Evolutionary conservation across 1,140 invertebrate species (phyloP).

Genomic region (Nasonia vitripennis): DNA sequence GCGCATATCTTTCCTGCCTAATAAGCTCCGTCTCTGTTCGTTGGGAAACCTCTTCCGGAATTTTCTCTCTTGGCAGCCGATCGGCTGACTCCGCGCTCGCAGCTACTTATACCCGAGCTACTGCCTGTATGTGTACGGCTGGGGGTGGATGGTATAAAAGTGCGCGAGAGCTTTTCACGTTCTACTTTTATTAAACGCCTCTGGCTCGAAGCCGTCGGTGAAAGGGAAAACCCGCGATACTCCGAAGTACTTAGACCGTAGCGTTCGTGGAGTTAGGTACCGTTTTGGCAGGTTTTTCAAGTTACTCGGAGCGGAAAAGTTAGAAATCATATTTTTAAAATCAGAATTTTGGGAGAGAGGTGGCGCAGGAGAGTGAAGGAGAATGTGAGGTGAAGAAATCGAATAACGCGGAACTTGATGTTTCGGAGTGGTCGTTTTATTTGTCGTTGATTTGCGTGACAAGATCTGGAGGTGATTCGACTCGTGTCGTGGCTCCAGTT

Average conservation of each 20-base stretch:
- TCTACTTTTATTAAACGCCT: slow-evolving; percentile 42
- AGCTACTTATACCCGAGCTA: background rate
- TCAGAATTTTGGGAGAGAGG: no score
- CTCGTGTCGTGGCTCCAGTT: no score
- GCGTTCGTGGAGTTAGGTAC: background rate
- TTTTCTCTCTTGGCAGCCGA: slow-evolving; percentile 34
- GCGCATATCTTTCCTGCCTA: background rate
- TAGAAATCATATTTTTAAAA: background rate
- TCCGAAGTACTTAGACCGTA: background rate
- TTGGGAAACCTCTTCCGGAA: background rate
- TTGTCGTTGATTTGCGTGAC: no score
- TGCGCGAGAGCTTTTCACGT: background rate
- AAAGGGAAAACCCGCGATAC: background rate
- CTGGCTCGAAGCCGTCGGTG: background rate
- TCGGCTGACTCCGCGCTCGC: slow-evolving; percentile 29
- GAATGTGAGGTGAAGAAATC: no score
- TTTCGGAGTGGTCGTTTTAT: no score
- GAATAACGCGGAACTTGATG: no score
- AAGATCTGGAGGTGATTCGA: no score
- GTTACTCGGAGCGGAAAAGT: background rate
- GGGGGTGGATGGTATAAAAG: background rate
- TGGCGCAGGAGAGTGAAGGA: no score
- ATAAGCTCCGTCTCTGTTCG: background rate
- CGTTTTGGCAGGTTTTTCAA: background rate
- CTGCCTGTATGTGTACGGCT: background rate